phyloP scores from a whole-genome alignment of 2,797 vertebrate genomes.

The Danio aesculapii region DNA sequence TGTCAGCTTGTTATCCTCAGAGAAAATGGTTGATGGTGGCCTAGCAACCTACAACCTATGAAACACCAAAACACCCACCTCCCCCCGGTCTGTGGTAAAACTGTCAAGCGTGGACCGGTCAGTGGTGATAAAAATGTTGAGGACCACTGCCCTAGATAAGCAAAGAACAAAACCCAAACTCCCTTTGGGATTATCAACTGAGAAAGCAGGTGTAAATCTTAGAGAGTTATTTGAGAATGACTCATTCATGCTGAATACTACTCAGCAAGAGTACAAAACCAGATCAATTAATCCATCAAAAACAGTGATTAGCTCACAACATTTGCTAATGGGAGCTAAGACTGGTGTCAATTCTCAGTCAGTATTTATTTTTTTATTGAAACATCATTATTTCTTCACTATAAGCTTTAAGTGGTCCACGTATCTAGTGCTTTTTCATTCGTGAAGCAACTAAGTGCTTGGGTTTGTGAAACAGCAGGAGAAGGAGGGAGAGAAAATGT shows the following conservation, averaged over 20 bases:
- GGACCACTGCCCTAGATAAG: too few relatives aligned
- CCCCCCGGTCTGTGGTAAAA: too few relatives aligned
- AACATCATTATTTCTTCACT: not conserved
- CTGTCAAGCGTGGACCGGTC: too few relatives aligned
- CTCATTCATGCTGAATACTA: not conserved
- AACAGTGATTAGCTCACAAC: not conserved
- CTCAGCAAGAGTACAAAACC: not conserved
- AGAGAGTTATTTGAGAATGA: not conserved
- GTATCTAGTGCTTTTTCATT: not conserved
- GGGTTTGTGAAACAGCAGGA: constrained; percentile 1
- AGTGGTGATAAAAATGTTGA: too few relatives aligned
- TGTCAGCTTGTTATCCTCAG: too few relatives aligned
- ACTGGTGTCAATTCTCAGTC: not conserved
- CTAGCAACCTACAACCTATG: too few relatives aligned
- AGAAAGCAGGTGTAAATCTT: too few relatives aligned
- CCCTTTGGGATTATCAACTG: too few relatives aligned
- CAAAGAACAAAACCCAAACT: too few relatives aligned
- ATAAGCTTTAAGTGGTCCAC: not conserved
- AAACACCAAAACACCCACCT: too few relatives aligned
- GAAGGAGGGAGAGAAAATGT: not conserved
- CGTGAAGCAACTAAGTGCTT: constrained; percentile 19
- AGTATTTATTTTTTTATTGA: not conserved
- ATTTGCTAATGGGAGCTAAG: too few relatives aligned
- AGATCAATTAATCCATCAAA: not conserved
- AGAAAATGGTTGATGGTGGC: too few relatives aligned